Base-by-base conservation (phyloP, 1,140 invertebrate species). In the Lerema accius region DNA sequence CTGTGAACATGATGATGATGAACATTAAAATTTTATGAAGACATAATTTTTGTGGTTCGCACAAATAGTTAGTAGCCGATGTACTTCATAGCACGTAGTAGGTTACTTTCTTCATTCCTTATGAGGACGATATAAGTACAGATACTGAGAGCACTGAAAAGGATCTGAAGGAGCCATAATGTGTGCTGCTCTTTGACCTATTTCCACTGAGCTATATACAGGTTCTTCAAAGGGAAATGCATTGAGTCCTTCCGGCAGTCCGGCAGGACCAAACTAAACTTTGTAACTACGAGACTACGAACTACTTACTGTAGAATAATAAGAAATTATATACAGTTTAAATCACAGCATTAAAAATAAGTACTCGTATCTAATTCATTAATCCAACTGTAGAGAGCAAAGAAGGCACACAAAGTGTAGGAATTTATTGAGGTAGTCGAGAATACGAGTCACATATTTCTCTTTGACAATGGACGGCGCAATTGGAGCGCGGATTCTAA, bases 401-500 rank as follows among this genome's bases (percentile, higher is more conserved):
- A 39, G 39, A 28, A 19, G 26, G 11, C 6, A 46, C 32, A 55
- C 39, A 32, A 32, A 4, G 7, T 9, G 37, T 55, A 42, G 28
- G 9, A 55, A 26, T 55, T 19, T 42, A 42, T 55, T 17, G 15
- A 23, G 40, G 4, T 15, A 42, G 37, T 55, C 35, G 11, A 23
- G 39, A 55, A 28, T 42, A 42, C 37, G 28, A 32, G 28, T 32
- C 3, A 32, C 37, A 55, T 55, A 55, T 40, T 26, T 42, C 39
- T 42, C 35, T 53, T 9, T 55, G 51, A 55, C 19, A 55, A 55
- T 40, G 23, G 51, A 40, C 40, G 19, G 14, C 16, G 51, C 37
- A 55, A 55, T 28, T 42, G 19, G 51, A 55, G 51, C 51, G 51
- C 23, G 19, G 50, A 40, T 23, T 46, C 43, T 42, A 42, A 15